Conservation (phyloP, 2,797 vertebrate genomes). For the Petrocephalus schoutedeni region DNA sequence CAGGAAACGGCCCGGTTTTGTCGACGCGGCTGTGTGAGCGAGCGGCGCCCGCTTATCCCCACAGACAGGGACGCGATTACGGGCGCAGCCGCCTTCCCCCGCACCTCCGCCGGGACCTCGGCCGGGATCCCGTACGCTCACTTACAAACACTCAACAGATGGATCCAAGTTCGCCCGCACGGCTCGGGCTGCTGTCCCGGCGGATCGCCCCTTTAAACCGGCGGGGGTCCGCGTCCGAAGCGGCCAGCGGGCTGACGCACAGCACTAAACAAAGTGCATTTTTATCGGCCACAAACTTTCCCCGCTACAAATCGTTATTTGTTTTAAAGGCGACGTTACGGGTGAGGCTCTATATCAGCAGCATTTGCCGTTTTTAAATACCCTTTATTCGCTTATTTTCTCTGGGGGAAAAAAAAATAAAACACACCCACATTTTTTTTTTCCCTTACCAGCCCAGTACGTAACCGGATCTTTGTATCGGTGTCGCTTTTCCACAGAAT, state of each 20-base stretch:
- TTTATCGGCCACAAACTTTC: constrained; percentile 6
- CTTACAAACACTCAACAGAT: constrained; percentile 5
- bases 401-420: constrained; percentile 23
- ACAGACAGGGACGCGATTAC: not conserved
- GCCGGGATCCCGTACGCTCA: not conserved
- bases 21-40: not conserved
- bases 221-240: constrained; percentile 9
- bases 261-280: not conserved
- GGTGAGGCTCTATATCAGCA: not conserved
- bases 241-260: constrained; percentile 12
- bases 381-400: constrained; percentile 14
- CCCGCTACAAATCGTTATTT: not conserved
- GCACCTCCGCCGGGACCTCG: not conserved
- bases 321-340: not conserved
- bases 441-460: constrained; percentile 9
- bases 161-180: not conserved
- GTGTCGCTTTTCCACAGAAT: constrained; percentile 45
- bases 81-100: not conserved
- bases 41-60: not conserved
- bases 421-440: not conserved
- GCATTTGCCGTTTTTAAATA: not conserved
- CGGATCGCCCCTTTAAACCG: constrained; percentile 25
- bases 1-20: not conserved
- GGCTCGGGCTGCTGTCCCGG: not conserved
- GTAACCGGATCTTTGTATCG: constrained; percentile 25